Conservation (phyloP, 2,113 vertebrate species). For the Peromyscus maniculatus region DNA sequence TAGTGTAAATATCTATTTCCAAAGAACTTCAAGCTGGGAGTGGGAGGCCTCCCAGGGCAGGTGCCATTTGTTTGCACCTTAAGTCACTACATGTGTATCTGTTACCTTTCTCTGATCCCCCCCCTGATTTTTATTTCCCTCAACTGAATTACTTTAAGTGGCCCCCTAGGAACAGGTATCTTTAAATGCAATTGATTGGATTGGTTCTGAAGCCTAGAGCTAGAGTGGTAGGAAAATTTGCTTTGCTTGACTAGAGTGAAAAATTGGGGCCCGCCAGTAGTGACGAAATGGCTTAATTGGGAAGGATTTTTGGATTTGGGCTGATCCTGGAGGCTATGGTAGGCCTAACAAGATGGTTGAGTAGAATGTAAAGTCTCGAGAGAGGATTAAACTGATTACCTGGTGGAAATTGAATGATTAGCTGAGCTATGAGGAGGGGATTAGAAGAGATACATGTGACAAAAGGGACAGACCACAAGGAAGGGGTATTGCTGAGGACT, state of each 20-base stretch:
- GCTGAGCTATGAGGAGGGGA: background rate
- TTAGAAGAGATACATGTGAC: background rate
- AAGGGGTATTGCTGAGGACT: background rate
- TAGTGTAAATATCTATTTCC: conserved; percentile 3
- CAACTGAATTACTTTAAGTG: conserved; percentile 46
- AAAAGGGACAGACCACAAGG: background rate
- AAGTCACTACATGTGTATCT: background rate
- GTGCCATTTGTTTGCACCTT: conserved; percentile 47
- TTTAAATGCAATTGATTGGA: background rate
- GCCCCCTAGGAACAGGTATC: background rate
- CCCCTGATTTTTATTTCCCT: background rate
- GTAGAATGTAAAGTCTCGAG: conserved; percentile 3
- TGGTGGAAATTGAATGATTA: background rate
- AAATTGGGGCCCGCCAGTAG: background rate
- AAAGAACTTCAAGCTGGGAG: conserved; percentile 10
- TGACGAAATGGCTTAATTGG: conserved; percentile 19
- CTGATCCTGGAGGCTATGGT: background rate
- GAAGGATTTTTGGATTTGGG: background rate
- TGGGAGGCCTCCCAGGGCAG: background rate
- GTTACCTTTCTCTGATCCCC: conserved; percentile 9
- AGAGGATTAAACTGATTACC: background rate
- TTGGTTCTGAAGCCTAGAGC: conserved; percentile 36
- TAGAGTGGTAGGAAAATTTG: background rate
- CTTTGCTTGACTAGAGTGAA: conserved; percentile 18
- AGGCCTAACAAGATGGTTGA: background rate